phyloP scores from a whole-genome alignment of 2,888 invertebrate genomes.

The Mechanitis messenoides region DNA sequence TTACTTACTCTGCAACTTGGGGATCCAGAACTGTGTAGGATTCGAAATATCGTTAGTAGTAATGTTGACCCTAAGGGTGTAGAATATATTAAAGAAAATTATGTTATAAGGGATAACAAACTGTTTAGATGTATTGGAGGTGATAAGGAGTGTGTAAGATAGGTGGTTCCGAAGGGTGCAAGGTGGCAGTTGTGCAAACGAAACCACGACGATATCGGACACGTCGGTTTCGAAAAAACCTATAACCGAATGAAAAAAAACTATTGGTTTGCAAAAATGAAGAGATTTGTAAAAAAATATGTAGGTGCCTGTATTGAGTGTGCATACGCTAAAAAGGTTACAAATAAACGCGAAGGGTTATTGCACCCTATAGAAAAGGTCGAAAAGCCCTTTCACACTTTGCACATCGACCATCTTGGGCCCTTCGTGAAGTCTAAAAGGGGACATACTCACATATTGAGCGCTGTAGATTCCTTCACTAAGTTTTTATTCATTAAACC shows the following conservation, averaged over 20 bases:
- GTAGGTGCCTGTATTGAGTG: not conserved
- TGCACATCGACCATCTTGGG: conserved; percentile 5
- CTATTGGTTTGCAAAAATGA: no score
- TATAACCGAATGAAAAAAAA: conserved; percentile 13
- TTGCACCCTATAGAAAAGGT: conserved; percentile 4
- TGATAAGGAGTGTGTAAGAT: not conserved
- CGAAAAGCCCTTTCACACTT: conserved; percentile 5
- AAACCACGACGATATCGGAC: conserved; percentile 16
- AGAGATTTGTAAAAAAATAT: no score
- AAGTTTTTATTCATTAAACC: no score
- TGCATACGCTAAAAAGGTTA: no score
- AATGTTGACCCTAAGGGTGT: conserved; percentile 11
- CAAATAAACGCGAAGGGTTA: not conserved
- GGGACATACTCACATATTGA: not conserved
- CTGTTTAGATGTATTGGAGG: not conserved
- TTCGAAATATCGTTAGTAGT: conserved; percentile 12
- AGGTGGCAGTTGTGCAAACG: conserved; percentile 5
- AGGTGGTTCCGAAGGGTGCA: not conserved
- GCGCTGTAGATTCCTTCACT: no score
- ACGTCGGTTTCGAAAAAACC: conserved; percentile 16
- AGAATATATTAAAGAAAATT: conserved; percentile 12
- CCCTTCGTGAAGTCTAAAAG: conserved; percentile 4
- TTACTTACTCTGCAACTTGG: no score
- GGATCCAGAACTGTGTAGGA: no score
- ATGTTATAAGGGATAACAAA: not conserved